Percentiles rank a stretch among this genome's conserved stretches.
These are phyloP conservation scores for Vireo altiloquus DNA, from an alignment of 2,113 vertebrate species.

Conservation along the genomic window DNA sequence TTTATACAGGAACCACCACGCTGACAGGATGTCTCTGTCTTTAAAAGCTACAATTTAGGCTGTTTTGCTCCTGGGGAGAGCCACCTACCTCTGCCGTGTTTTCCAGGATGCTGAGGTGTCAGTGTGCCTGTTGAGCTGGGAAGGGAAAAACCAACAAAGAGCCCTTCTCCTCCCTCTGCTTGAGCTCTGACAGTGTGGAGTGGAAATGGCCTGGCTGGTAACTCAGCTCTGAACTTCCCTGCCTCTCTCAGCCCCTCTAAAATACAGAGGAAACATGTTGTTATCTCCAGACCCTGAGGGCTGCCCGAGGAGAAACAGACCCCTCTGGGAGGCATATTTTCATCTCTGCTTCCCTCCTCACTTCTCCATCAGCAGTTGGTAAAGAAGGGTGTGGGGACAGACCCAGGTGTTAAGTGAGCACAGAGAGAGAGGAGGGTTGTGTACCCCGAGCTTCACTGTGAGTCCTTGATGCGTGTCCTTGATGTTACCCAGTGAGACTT, in stretches of 20 bases:
- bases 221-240: neutral
- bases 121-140: neutral
- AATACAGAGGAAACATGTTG: neutral
- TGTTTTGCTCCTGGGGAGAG: neutral
- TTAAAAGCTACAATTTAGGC: neutral
- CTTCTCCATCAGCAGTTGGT: neutral
- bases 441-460: neutral
- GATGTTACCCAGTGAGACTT: neutral
- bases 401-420: neutral
- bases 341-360: neutral
- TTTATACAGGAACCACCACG: neutral
- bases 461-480: neutral
- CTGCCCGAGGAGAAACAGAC: neutral
- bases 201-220: conserved; percentile 24
- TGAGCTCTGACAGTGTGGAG: neutral
- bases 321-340: neutral
- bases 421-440: neutral
- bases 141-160: conserved; percentile 15
- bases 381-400: neutral
- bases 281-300: neutral
- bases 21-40: neutral
- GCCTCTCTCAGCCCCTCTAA: neutral
- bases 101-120: neutral
- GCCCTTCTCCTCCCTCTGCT: neutral
- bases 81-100: neutral